Evolutionary conservation across 2,113 vertebrate genomes (phyloP).

Genomic region (Erythrolamprus reginae): DNA sequence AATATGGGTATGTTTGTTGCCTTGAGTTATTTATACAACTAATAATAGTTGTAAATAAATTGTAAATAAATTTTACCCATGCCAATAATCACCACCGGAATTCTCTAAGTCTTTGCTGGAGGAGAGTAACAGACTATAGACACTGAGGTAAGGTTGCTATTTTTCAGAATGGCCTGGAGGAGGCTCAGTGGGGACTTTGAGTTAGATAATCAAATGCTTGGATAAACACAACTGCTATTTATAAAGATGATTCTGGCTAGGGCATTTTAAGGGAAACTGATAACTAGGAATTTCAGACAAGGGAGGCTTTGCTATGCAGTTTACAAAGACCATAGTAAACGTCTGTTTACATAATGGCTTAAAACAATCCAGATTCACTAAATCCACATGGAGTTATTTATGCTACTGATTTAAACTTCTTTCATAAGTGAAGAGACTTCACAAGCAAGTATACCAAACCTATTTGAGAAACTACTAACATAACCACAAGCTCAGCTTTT

Average conservation of each 20-base stretch:
- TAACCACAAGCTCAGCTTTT: constrained; percentile 3
- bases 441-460: constrained; percentile 1
- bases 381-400: background rate
- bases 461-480: background rate
- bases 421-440: background rate
- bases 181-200: background rate
- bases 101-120: background rate
- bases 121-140: background rate
- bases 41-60: background rate
- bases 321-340: constrained; percentile 7
- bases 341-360: constrained; percentile 1
- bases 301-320: background rate
- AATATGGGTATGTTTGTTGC: background rate
- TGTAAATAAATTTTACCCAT: background rate
- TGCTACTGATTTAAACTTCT: constrained; percentile 5
- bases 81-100: background rate
- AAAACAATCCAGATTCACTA: background rate
- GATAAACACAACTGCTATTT: constrained; percentile 9
- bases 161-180: background rate
- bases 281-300: constrained; percentile 10
- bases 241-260: constrained; percentile 6
- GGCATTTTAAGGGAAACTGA: background rate
- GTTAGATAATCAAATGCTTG: constrained; percentile 9
- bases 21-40: background rate
- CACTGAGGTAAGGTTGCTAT: background rate